A percentile compares a stretch with the other conserved stretches of the same genome.
These are phyloP conservation scores for Caranx ignobilis DNA, from an alignment of 2,113 vertebrate species.

Conservation along the genomic window DNA sequence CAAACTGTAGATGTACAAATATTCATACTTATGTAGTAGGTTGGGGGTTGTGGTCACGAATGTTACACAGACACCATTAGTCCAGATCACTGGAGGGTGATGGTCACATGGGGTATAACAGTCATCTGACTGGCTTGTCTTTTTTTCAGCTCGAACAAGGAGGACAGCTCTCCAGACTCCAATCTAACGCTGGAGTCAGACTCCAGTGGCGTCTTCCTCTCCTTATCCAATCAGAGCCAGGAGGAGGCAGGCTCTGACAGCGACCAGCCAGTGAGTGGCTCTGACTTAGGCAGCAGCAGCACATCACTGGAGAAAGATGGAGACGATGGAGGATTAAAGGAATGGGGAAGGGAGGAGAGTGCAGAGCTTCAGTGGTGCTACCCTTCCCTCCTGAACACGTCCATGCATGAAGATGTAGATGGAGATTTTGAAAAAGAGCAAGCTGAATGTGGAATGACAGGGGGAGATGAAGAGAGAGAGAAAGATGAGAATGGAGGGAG, in stretches of 20 bases:
- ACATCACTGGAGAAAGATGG: constrained; percentile 78
- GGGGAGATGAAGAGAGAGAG: constrained; percentile 5
- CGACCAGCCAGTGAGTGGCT: constrained; percentile 79
- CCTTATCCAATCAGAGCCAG: constrained; percentile 82
- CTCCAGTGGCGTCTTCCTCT: constrained; percentile 84
- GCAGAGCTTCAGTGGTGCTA: constrained; percentile 81
- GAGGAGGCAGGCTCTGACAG: constrained; percentile 79
- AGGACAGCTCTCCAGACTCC: constrained; percentile 84
- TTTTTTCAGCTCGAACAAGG: constrained; percentile 72
- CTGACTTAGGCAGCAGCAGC: constrained; percentile 78
- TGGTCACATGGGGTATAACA: constrained; percentile 6
- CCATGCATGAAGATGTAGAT: constrained; percentile 41
- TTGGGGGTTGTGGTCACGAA: constrained; percentile 9
- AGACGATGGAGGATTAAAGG: constrained; percentile 68
- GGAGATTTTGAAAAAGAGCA: constrained; percentile 16
- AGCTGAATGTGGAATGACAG: not conserved
- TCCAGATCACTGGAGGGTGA: not conserved
- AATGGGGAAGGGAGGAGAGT: constrained; percentile 79
- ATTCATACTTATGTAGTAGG: constrained; percentile 25
- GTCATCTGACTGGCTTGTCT: constrained; percentile 35
- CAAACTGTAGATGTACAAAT: not conserved
- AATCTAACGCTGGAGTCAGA: constrained; percentile 82
- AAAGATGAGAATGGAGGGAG: constrained; percentile 11
- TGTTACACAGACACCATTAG: not conserved
- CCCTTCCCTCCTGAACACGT: constrained; percentile 73